Base-by-base conservation (phyloP, 2,888 invertebrate genomes). In the Fragum fragum region DNA sequence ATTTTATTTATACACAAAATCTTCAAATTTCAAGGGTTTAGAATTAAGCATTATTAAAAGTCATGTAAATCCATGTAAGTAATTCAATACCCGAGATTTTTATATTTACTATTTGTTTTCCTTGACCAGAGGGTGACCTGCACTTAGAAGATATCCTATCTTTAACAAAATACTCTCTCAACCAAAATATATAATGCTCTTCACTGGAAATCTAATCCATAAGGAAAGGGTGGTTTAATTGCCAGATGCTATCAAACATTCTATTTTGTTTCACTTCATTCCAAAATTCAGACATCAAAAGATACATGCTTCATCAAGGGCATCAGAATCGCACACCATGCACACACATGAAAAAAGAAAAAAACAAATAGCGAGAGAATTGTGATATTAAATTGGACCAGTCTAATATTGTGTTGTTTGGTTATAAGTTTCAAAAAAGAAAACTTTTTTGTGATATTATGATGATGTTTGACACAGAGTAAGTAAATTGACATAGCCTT, bases 61-160 rank as follows among this genome's bases (percentile, higher is more conserved):
- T 47, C 47, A 47, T 47, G 47, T 47, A 39, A 39, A 39, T 39
- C 14, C 39, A 39, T 39, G 39, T 39, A n/a, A n/a, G n/a, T n/a
- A 47, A 47, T 47, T 47, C 47, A 47, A 47, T 47, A 1, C 47
- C 3, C 5, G 47, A 47, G 47, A 47, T 47, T 47, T 47, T 16
- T 47, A 47, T 57, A 26, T 57, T 57, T 57, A 23, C 57, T 21
- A 5, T 26, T 21, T 26, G 21, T 26, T 26, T 57, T 57, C 23
- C 23, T 57, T 57, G 57, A 57, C 57, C 57, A 57, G 14, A 57
- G 23, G 3, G 21, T 57, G 57, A 57, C 57, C 57, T 26, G 57
- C 57, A 21, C 57, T 26, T 26, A 57, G 23, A 26, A 21, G 26
- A 57, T 57, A 57, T 57, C 57, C 57, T 57, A 57, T 57, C 57